A percentile compares a stretch with the other conserved stretches of the same genome.
Conservation (phyloP, 2,113 vertebrate genomes). For the Oryzias celebensis region DNA sequence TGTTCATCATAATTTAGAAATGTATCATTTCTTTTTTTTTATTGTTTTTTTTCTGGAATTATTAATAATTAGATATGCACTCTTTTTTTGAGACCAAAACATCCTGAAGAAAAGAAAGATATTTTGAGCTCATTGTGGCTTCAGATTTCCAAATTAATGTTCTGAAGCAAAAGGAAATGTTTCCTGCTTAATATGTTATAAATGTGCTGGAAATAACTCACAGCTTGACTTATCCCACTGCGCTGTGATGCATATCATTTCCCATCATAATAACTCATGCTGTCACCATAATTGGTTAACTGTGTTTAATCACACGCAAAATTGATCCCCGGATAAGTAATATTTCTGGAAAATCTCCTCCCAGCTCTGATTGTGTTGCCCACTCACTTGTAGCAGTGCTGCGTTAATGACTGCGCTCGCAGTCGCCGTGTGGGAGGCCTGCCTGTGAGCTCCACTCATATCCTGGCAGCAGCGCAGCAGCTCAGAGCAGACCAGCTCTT, state of each 20-base stretch:
- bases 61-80: no score
- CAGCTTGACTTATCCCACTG: conserved; percentile 26
- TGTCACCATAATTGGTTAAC: conserved; percentile 65
- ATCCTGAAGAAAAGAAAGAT: no score
- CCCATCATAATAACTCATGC: conserved; percentile 64
- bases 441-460: neutral
- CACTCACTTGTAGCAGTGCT: conserved; percentile 21
- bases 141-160: no score
- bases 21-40: no score
- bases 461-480: conserved; percentile 17
- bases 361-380: conserved; percentile 24
- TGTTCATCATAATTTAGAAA: no score
- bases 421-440: conserved; percentile 10
- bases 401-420: conserved; percentile 30
- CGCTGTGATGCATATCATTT: conserved; percentile 58
- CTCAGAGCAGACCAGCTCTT: neutral
- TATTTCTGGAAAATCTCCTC: conserved; percentile 36
- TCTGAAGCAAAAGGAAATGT: no score
- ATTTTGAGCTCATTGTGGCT: no score
- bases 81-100: no score
- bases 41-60: no score
- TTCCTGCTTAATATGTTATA: conserved; percentile 45
- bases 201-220: conserved; percentile 61
- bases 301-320: conserved; percentile 65
- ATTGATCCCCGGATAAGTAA: conserved; percentile 64